phyloP scores from a whole-genome alignment of 2,797 vertebrate genomes.

The Pseudochirops cupreus region DNA sequence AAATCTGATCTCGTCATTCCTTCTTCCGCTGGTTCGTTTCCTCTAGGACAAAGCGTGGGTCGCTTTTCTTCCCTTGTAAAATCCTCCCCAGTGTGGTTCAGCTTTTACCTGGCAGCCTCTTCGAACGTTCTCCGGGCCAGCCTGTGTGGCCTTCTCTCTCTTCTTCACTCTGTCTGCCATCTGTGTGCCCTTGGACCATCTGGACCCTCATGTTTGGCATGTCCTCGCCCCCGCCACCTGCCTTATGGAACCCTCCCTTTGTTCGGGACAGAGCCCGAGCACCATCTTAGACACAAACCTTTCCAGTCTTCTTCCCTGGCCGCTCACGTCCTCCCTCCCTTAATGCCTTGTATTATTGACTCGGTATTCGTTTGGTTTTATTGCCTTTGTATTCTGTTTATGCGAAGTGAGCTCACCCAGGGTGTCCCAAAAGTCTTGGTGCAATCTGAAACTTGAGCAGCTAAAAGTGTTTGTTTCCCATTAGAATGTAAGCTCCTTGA shows the following conservation, averaged over 20 bases:
- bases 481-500: neutral
- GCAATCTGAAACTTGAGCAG: neutral
- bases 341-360: neutral
- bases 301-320: neutral
- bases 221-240: neutral
- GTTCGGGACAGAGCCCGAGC: neutral
- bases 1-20: neutral
- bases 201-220: neutral
- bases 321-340: neutral
- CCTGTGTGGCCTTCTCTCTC: neutral
- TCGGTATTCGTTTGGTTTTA: neutral
- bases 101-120: neutral
- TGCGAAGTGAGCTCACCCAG: neutral
- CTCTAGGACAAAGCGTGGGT: neutral
- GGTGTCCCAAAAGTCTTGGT: neutral
- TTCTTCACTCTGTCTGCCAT: neutral
- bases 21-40: neutral
- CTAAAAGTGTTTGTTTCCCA: neutral
- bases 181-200: neutral
- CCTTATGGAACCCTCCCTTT: neutral
- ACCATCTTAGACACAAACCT: neutral
- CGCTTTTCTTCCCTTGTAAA: neutral
- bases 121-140: neutral
- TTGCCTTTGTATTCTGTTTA: neutral
- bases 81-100: neutral